Evolutionary conservation across 2,888 invertebrate species (phyloP).

Genomic region (Lasioglossum villosulum): DNA sequence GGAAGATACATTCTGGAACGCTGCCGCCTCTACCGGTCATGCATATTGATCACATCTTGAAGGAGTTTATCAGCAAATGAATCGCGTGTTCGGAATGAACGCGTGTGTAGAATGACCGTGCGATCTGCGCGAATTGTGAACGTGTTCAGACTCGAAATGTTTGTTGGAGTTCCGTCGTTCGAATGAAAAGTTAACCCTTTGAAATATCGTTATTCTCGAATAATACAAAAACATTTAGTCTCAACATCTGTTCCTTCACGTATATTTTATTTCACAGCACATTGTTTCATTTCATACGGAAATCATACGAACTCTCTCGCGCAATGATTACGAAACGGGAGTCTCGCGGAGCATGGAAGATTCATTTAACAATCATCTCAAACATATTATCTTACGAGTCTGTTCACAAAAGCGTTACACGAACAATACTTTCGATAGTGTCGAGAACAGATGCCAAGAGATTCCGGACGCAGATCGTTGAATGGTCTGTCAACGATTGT

Average conservation of each 20-base stretch:
- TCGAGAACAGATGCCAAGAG: background rate
- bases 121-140: background rate
- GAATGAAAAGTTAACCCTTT: background rate
- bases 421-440: background rate
- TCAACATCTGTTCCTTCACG: background rate
- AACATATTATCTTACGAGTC: background rate
- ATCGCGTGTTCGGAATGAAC: background rate
- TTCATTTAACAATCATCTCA: background rate
- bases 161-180: background rate
- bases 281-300: too few species aligned
- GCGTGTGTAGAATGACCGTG: background rate
- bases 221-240: background rate
- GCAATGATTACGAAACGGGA: too few species aligned
- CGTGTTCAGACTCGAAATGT: background rate
- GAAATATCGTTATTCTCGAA: background rate
- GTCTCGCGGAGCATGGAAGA: background rate
- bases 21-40: conserved; percentile 67
- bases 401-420: background rate
- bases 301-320: too few species aligned
- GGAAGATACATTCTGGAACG: conserved; percentile 71
- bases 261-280: background rate
- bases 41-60: conserved; percentile 70
- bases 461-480: background rate
- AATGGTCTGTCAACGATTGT: background rate
- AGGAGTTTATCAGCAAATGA: conserved; percentile 62